These are phyloP conservation scores for Motacilla alba DNA, from an alignment of 2,113 vertebrate genomes.

Conservation along the genomic window DNA sequence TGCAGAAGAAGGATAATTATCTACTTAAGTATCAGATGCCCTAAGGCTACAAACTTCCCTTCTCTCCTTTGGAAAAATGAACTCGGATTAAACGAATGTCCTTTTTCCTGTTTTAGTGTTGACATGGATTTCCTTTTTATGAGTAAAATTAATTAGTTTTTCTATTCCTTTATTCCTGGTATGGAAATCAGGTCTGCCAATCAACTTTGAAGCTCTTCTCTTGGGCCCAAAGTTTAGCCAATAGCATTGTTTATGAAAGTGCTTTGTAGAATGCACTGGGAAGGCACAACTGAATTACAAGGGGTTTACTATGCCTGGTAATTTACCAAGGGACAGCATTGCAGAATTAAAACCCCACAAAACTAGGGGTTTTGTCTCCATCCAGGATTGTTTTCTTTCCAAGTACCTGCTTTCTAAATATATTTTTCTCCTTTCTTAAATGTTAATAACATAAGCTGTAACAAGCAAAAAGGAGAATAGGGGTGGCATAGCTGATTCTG, in stretches of 20 bases:
- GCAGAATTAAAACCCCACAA: neutral
- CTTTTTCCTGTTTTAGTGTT: constrained; percentile 65
- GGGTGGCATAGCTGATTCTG: neutral
- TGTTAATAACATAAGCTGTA: neutral
- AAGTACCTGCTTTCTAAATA: constrained; percentile 21
- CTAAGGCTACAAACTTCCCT: constrained; percentile 64
- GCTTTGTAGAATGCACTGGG: constrained; percentile 8
- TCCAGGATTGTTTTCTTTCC: neutral
- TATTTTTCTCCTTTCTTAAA: neutral
- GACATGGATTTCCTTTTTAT: constrained; percentile 67
- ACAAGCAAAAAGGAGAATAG: neutral
- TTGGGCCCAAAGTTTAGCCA: constrained; percentile 19
- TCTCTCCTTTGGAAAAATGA: constrained; percentile 72
- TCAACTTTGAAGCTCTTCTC: constrained; percentile 25
- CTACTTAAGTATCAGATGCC: constrained; percentile 74
- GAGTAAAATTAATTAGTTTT: constrained; percentile 68
- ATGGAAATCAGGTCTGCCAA: constrained; percentile 49
- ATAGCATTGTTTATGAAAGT: neutral
- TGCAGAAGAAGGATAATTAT: constrained; percentile 75
- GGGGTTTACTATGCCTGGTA: constrained; percentile 21
- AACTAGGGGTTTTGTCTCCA: neutral
- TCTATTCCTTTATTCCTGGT: neutral
- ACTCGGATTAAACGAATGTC: constrained; percentile 66
- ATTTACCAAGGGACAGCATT: constrained; percentile 2
- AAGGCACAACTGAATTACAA: constrained; percentile 16